Conservation (phyloP, 1,140 invertebrate species). For the Caerostris darwini region DNA sequence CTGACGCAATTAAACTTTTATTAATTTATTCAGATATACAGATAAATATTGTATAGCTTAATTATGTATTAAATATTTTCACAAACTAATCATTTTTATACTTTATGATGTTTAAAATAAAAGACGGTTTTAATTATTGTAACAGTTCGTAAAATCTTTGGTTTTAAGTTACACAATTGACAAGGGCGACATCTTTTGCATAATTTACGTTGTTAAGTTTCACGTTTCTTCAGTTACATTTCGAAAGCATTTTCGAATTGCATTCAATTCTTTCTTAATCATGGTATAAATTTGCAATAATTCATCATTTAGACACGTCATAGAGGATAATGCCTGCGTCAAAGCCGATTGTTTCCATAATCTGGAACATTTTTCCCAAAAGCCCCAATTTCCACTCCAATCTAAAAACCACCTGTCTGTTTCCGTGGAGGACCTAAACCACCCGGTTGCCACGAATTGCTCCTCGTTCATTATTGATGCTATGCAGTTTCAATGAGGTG, state of each 20-base stretch:
- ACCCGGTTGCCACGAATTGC: constrained; percentile 12
- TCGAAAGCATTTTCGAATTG: background rate
- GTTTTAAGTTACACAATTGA: no score
- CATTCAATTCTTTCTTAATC: background rate
- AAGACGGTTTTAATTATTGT: background rate
- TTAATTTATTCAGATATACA: no score
- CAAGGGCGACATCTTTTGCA: background rate
- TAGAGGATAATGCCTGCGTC: background rate
- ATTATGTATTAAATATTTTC: no score
- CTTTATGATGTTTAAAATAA: background rate
- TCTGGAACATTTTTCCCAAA: background rate
- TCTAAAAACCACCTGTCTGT: constrained; percentile 25
- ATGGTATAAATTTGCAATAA: background rate
- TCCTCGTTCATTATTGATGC: constrained; percentile 56
- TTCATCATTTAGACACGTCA: background rate
- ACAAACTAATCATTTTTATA: no score
- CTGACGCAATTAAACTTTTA: no score
- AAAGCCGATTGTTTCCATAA: background rate
- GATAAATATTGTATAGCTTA: no score
- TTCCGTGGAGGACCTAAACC: background rate
- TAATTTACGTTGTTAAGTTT: background rate
- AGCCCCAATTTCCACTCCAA: background rate
- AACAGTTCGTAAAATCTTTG: no score
- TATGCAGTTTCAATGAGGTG: constrained; percentile 47
- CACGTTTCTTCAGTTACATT: background rate